A percentile compares a stretch with the other conserved stretches of the same genome.
Conservation (phyloP, 1,140 invertebrate genomes). For the Ostrea edulis region DNA sequence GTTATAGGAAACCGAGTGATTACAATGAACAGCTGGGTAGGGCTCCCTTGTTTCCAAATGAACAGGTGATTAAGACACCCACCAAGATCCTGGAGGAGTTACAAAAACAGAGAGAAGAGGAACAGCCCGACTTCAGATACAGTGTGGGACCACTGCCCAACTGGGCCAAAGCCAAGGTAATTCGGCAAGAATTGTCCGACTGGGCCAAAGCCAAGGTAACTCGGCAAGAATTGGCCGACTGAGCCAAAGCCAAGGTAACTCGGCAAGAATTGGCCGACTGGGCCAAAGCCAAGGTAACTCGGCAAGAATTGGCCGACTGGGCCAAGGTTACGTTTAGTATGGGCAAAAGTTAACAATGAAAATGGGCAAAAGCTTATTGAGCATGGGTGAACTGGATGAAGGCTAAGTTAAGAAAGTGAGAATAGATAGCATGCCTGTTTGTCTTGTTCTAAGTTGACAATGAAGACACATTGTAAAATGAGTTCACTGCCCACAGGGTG, state of each 20-base stretch:
- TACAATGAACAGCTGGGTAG: conserved; percentile 20
- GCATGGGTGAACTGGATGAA: background rate
- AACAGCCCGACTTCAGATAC: conserved; percentile 82
- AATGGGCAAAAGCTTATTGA: background rate
- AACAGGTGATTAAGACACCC: conserved; percentile 57
- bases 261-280: no score
- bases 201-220: background rate
- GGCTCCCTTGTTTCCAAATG: conserved; percentile 42
- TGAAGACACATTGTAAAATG: no score
- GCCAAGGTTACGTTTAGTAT: no score
- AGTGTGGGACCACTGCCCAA: conserved; percentile 90
- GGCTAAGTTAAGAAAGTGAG: background rate
- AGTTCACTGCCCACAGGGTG: no score
- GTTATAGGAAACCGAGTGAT: background rate
- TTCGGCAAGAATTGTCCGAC: background rate
- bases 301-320: background rate
- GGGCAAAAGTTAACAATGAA: no score
- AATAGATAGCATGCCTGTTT: no score
- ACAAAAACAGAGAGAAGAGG: conserved; percentile 41
- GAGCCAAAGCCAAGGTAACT: background rate
- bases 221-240: background rate
- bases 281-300: background rate
- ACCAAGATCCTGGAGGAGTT: conserved; percentile 53
- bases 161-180: conserved; percentile 92
- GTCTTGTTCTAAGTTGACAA: no score